Base-by-base conservation (phyloP, 2,888 invertebrate species). In the Orthosia incerta region DNA sequence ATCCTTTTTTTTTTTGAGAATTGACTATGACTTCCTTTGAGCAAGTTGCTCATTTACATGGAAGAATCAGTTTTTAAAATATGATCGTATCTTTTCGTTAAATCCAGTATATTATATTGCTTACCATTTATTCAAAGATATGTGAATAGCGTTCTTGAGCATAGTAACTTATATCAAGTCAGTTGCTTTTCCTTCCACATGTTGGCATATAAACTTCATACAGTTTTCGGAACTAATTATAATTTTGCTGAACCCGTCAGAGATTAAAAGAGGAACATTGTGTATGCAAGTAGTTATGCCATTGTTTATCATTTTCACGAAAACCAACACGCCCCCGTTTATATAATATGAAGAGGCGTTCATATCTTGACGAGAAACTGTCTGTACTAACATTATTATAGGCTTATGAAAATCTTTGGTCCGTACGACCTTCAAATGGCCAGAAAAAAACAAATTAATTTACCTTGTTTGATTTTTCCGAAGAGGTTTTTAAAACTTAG, bases 401-500 rank as follows among this genome's bases (percentile, higher is more conserved):
- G 12, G 51, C 48, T 64, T 72, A 57, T 0, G 2, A 46, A 51
- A 60, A n/a, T 60, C 3, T 51, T 48, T 53, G 9, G 13, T 50
- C 1, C 12, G 16, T n/a, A 46, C 16, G 9, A 16, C n/a, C 45
- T 71, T 31, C 2, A 61, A 59, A 50, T 59, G 4, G 26, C 31
- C 18, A 53, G 12, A 26, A 23, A 48, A 57, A 46, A 9, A 0
- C 15, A 46, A 57, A 62, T 67, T 69, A 51, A 61, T 57, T 57
- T 64, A 55, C 18, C 15, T 57, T 23, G 20, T 62, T 64, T 53
- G 12, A 13, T 55, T 59, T 57, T 50, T 51, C 57, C n/a, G 18
- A 7, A 15, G 5, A 78, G 77, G 20, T 82, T 73, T 3, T 16
- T 26, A 11, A 39, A 66, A 66, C 18, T 45, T 39, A 2, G 15